A percentile compares a stretch with the other conserved stretches of the same genome.
Conservation (phyloP, 1,140 invertebrate genomes). For the Lamellibrachia luymesi region DNA sequence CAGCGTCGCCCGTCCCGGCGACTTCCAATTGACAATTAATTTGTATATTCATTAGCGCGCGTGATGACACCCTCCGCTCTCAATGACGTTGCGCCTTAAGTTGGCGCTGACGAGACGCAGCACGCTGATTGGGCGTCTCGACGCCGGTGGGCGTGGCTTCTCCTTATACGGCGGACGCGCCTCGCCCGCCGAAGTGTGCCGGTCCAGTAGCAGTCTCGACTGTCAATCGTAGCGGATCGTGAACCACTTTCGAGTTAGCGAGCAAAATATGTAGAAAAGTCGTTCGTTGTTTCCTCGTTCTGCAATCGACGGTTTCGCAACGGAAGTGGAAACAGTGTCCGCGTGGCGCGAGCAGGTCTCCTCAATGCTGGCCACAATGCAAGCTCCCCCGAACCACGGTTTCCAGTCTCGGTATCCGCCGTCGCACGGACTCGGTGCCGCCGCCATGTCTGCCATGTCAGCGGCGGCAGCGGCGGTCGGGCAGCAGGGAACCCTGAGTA, state of each 20-base stretch:
- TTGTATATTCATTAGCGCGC: not conserved
- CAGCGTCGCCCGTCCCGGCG: not conserved
- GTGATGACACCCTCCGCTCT: not conserved
- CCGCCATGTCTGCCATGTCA: slow-evolving; percentile 5
- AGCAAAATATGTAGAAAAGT: not conserved
- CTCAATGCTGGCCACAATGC: not conserved
- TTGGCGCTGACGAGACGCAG: not conserved
- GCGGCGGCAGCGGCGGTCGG: slow-evolving; percentile 4
- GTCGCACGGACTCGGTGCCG: not conserved
- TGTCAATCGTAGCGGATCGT: not conserved
- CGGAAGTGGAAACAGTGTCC: not conserved
- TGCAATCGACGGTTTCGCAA: not conserved
- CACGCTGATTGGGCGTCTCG: not conserved
- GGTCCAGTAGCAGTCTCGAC: not conserved
- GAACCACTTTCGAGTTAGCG: not conserved
- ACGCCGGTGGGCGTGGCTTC: not conserved
- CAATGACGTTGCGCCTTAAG: not conserved
- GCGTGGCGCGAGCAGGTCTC: not conserved
- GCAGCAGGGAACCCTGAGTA: not conserved
- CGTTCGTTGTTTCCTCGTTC: not conserved
- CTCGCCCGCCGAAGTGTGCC: not conserved
- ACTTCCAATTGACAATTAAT: not conserved
- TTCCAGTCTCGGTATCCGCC: slow-evolving; percentile 16
- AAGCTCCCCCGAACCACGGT: not conserved
- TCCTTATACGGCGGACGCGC: not conserved